phyloP scores from a whole-genome alignment of 2,888 invertebrate species.

The Galerucella calmariensis region DNA sequence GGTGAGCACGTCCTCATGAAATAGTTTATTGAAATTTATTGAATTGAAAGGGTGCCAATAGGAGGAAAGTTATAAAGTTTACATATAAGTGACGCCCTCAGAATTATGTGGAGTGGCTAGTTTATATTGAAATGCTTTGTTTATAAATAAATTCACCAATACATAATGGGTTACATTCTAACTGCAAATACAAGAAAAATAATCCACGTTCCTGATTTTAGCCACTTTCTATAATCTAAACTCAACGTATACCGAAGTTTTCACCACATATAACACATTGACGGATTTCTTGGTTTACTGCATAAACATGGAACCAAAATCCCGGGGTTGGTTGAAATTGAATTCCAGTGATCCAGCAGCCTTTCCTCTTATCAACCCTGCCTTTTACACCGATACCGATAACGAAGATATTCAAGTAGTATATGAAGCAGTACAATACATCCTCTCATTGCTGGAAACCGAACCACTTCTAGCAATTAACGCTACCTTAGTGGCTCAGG shows the following conservation, averaged over 20 bases:
- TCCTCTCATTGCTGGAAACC: slow-evolving; percentile 60
- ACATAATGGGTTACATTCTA: neutral
- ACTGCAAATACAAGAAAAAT: neutral
- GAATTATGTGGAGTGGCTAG: too few species aligned
- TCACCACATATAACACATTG: slow-evolving; percentile 9
- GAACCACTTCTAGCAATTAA: slow-evolving; percentile 71
- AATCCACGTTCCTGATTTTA: neutral
- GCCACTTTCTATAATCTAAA: slow-evolving; percentile 16
- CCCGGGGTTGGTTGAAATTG: slow-evolving; percentile 51
- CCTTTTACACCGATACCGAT: slow-evolving; percentile 47
- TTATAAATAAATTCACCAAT: neutral
- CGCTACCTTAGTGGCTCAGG: slow-evolving; percentile 67
- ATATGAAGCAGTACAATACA: slow-evolving; percentile 68
- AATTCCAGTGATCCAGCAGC: slow-evolving; percentile 53
- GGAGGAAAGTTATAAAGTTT: too few species aligned
- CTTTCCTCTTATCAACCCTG: slow-evolving; percentile 53
- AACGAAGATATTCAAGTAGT: slow-evolving; percentile 73
- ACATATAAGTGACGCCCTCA: too few species aligned
- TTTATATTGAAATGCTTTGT: too few species aligned
- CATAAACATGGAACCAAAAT: slow-evolving; percentile 49
- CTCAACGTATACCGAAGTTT: neutral
- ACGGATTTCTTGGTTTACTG: slow-evolving; percentile 10
- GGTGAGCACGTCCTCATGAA: too few species aligned
- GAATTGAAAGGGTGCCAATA: too few species aligned
- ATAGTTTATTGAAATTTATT: too few species aligned